Conservation (phyloP, 2,888 invertebrate genomes). For the Drosophila lacicola region DNA sequence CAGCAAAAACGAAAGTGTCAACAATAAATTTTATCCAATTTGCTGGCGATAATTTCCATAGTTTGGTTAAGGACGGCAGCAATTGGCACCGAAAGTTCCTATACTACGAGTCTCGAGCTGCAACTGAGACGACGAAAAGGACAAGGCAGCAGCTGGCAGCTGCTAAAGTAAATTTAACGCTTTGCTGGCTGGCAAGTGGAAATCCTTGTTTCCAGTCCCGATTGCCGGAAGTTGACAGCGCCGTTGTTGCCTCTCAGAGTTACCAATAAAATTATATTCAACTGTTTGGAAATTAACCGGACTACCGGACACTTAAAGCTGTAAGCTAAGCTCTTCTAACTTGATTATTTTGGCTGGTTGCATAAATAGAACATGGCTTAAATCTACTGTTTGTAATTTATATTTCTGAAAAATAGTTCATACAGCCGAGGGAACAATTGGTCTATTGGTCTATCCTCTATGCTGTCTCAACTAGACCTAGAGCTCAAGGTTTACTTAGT, state of each 20-base stretch:
- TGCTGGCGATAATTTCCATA: constrained; percentile 32
- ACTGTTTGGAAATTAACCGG: constrained; percentile 60
- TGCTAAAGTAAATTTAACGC: constrained; percentile 61
- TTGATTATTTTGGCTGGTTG: constrained; percentile 31
- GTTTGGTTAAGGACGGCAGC: constrained; percentile 11
- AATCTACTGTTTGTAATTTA: too few relatives aligned
- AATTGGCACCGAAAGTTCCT: constrained; percentile 1
- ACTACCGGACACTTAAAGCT: not conserved
- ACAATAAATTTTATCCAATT: constrained; percentile 61
- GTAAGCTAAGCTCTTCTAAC: constrained; percentile 7
- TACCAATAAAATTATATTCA: constrained; percentile 53
- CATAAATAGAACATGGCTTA: constrained; percentile 3
- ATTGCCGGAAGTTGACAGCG: constrained; percentile 43
- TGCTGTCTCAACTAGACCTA: too few relatives aligned
- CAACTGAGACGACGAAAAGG: constrained; percentile 5
- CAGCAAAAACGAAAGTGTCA: constrained; percentile 45
- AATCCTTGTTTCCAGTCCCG: constrained; percentile 45
- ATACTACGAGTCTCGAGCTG: not conserved
- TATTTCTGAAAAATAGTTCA: too few relatives aligned
- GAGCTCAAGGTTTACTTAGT: too few relatives aligned
- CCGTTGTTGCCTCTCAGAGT: not conserved
- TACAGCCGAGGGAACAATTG: too few relatives aligned
- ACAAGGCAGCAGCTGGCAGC: constrained; percentile 22
- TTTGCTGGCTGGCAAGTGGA: constrained; percentile 54
- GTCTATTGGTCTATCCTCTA: too few relatives aligned